A percentile compares a stretch with the other conserved stretches of the same genome.
phyloP scores from a whole-genome alignment of 2,113 vertebrate genomes.

The Beaufortia kweichowensis region DNA sequence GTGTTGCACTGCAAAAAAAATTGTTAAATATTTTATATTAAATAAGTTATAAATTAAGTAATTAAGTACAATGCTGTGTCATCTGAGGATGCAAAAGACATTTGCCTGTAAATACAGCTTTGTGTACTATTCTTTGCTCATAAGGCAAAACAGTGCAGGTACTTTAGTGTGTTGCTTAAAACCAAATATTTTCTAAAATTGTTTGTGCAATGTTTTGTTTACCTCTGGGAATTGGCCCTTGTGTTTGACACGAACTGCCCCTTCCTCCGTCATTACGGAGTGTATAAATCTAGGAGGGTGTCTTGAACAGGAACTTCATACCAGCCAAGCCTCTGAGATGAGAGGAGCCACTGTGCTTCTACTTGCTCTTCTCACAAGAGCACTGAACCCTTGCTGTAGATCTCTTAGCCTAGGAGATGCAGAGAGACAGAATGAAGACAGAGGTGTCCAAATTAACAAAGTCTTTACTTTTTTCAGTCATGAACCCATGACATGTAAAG shows the following conservation, averaged over 20 bases:
- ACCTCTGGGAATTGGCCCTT: constrained; percentile 54
- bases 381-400: constrained; percentile 50
- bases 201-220: constrained; percentile 41
- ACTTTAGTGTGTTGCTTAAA: neutral
- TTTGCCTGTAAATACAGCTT: neutral
- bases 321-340: constrained; percentile 70
- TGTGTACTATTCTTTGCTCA: too few species aligned
- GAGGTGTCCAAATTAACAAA: constrained; percentile 15
- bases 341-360: constrained; percentile 62
- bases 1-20: too few species aligned
- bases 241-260: constrained; percentile 47
- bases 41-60: too few species aligned
- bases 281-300: constrained; percentile 66
- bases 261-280: constrained; percentile 54
- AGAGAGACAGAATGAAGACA: constrained; percentile 8
- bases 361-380: constrained; percentile 65
- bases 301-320: constrained; percentile 45
- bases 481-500: constrained; percentile 37
- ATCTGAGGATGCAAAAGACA: neutral
- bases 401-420: constrained; percentile 43
- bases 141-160: too few species aligned
- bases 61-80: neutral
- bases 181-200: constrained; percentile 21
- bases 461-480: constrained; percentile 36
- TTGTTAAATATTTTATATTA: too few species aligned